Evolutionary conservation across 2,797 vertebrate genomes (phyloP).

Genomic region (Sebastolobus alascanus): DNA sequence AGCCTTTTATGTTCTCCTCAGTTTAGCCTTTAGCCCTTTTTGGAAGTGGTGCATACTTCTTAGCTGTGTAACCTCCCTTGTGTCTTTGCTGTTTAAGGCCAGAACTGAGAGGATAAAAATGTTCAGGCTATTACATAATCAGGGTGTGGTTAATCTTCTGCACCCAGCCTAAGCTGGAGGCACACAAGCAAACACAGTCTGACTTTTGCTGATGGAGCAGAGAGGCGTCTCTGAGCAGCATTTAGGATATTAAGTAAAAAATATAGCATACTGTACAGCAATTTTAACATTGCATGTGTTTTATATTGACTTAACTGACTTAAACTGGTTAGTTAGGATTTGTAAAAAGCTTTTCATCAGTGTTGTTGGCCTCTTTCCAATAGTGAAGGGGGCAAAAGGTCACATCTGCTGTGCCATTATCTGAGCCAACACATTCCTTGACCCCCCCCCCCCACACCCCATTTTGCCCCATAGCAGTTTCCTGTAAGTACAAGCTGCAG

Average conservation of each 20-base stretch:
- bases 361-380: conserved; percentile 75
- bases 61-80: conserved; percentile 27
- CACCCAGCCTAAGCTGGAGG: conserved; percentile 55
- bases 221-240: conserved; percentile 1
- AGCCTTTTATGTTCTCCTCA: conserved; percentile 16
- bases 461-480: conserved; percentile 65
- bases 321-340: conserved; percentile 27
- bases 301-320: conserved; percentile 18
- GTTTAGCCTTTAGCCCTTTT: conserved; percentile 36
- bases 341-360: conserved; percentile 52
- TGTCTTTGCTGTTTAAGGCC: conserved; percentile 30
- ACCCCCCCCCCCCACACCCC: conserved; percentile 29
- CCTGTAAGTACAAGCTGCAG: conserved; percentile 80
- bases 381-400: conserved; percentile 80
- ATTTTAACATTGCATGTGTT: conserved; percentile 10
- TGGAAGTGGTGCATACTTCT: conserved; percentile 6
- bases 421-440: conserved; percentile 81
- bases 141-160: conserved; percentile 76
- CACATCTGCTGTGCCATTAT: conserved; percentile 86
- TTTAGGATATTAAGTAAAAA: background rate
- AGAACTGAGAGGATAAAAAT: conserved; percentile 55
- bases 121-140: conserved; percentile 61
- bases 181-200: conserved; percentile 28
- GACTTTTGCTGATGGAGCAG: conserved; percentile 15
- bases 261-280: background rate